phyloP scores from a whole-genome alignment of 1,140 invertebrate species.

The Drosophila guanche region DNA sequence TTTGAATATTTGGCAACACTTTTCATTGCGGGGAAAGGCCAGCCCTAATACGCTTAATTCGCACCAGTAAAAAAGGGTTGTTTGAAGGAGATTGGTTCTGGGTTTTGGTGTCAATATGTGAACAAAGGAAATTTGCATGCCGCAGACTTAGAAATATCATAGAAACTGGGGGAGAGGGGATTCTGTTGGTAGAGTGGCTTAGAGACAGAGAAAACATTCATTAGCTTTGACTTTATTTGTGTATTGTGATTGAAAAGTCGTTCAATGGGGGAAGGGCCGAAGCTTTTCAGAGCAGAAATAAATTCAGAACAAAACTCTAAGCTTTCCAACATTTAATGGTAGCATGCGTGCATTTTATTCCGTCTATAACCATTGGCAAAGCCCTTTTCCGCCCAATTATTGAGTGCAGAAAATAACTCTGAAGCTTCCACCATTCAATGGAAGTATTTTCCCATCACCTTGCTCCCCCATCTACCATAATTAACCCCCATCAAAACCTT shows the following conservation, averaged over 20 bases:
- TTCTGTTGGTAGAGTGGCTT: not conserved
- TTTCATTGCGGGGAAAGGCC: not conserved
- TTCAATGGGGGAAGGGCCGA: too few relatives aligned
- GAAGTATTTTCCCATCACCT: constrained; percentile 2
- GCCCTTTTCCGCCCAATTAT: too few relatives aligned
- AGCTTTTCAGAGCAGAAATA: not conserved
- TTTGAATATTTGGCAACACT: constrained; percentile 13
- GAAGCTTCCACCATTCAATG: not conserved
- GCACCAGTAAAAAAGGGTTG: constrained; percentile 45
- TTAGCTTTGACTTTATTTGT: constrained; percentile 39
- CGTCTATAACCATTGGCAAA: too few relatives aligned
- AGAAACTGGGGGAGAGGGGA: not conserved
- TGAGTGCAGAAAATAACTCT: too few relatives aligned
- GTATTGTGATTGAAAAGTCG: constrained; percentile 30
- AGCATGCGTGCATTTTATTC: too few relatives aligned
- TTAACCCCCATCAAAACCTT: constrained; percentile 11
- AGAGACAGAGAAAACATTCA: constrained; percentile 34
- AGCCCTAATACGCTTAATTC: constrained; percentile 25
- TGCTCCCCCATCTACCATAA: constrained; percentile 4
- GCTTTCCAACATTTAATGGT: too few relatives aligned
- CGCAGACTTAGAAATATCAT: not conserved
- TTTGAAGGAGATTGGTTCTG: constrained; percentile 14
- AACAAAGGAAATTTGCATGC: constrained; percentile 57
- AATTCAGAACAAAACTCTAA: not conserved
- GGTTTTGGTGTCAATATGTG: constrained; percentile 43